These are phyloP conservation scores for Chromis chromis DNA, from an alignment of 2,797 vertebrate species.

Conservation along the genomic window DNA sequence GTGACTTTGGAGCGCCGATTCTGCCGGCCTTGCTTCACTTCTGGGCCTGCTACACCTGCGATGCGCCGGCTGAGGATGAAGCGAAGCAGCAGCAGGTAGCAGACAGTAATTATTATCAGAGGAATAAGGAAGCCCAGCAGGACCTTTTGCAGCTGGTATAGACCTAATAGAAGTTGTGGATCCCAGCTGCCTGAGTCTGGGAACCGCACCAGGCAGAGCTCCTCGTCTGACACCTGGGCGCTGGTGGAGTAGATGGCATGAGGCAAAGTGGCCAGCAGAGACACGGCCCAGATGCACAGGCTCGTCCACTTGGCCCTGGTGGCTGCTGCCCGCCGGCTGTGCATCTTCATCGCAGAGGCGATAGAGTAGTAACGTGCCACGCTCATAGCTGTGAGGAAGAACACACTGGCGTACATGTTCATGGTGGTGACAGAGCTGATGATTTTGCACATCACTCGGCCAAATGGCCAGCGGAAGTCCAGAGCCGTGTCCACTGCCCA, in stretches of 20 bases:
- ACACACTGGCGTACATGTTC: conserved; percentile 88
- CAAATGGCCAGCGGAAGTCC: conserved; percentile 87
- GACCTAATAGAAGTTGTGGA: conserved; percentile 84
- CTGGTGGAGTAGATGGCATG: conserved; percentile 87
- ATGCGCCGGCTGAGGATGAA: conserved; percentile 81
- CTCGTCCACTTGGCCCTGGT: conserved; percentile 82
- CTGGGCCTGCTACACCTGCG: conserved; percentile 64
- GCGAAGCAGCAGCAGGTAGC: conserved; percentile 84
- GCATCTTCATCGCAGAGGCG: conserved; percentile 84
- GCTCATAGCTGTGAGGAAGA: conserved; percentile 86
- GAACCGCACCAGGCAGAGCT: conserved; percentile 84
- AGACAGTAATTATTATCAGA: conserved; percentile 81
- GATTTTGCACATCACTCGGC: conserved; percentile 85
- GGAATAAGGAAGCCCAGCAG: conserved; percentile 84
- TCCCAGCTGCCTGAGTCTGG: conserved; percentile 84
- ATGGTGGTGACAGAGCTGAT: conserved; percentile 86
- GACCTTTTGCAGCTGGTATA: conserved; percentile 86
- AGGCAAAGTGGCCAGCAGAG: conserved; percentile 82
- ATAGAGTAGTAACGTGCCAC: conserved; percentile 84
- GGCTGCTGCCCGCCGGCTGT: conserved; percentile 74
- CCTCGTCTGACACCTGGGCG: conserved; percentile 81
- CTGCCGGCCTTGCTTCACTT: conserved; percentile 72
- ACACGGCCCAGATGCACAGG: conserved; percentile 82
- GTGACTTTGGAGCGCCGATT: conserved; percentile 85
- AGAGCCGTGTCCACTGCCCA: conserved; percentile 84